Evolutionary conservation across 2,888 invertebrate species (phyloP).

Genomic region (Acanthosepion esculentum): DNA sequence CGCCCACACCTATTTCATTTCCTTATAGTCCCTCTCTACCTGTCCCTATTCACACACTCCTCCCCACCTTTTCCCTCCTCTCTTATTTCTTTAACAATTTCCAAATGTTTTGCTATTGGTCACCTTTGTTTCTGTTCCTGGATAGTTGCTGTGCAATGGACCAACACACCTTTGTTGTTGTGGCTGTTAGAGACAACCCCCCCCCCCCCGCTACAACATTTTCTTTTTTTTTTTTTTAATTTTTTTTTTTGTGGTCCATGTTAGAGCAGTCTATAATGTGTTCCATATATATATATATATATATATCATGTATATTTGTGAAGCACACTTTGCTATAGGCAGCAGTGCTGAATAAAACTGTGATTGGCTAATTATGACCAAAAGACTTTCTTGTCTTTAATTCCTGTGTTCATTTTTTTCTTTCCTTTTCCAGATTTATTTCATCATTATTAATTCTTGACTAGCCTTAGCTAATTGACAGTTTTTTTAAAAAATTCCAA

Average conservation of each 20-base stretch:
- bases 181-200: background rate
- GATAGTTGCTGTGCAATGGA: conserved; percentile 18
- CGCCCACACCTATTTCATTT: too few species aligned
- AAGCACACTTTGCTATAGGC: conserved; percentile 43
- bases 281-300: background rate
- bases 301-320: conserved; percentile 39
- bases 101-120: background rate
- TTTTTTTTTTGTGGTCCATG: background rate
- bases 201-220: background rate
- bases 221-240: background rate
- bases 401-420: background rate
- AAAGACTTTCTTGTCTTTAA: background rate
- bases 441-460: background rate
- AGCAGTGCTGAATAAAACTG: conserved; percentile 42
- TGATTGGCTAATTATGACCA: conserved; percentile 39
- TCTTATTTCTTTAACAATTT: background rate
- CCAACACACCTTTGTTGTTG: conserved; percentile 1
- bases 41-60: background rate
- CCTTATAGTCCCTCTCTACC: too few species aligned
- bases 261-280: conserved; percentile 33
- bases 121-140: background rate
- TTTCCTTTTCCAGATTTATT: background rate
- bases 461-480: too few species aligned
- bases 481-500: too few species aligned
- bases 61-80: background rate